phyloP scores from a whole-genome alignment of 2,113 vertebrate genomes.

The Pseudorhombus dupliciocellatus region DNA sequence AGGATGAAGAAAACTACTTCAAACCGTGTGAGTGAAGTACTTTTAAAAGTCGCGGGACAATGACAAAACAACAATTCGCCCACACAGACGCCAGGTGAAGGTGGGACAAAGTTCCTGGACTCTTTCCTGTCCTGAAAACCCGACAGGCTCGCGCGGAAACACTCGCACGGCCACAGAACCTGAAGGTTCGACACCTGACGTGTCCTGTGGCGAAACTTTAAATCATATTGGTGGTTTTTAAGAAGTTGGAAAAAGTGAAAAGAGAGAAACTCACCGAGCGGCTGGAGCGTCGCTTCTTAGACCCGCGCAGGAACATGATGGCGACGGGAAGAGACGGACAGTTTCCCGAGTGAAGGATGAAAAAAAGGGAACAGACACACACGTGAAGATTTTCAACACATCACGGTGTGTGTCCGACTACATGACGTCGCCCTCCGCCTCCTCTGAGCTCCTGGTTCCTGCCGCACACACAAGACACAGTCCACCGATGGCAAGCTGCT shows the following conservation, averaged over 20 bases:
- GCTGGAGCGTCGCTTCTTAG: constrained; percentile 81
- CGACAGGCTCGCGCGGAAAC: constrained; percentile 5
- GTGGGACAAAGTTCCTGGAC: constrained; percentile 43
- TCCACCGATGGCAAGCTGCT: constrained; percentile 31
- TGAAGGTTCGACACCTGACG: accelerated
- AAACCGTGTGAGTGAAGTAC: neutral
- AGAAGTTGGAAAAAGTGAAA: constrained; percentile 13
- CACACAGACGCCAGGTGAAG: constrained; percentile 57
- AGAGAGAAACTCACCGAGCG: constrained; percentile 76
- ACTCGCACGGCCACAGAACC: too few species aligned
- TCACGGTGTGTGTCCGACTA: constrained; percentile 20
- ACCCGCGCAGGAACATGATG: constrained; percentile 82
- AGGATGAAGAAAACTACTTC: neutral
- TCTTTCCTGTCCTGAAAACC: constrained; percentile 13
- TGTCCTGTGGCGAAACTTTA: neutral
- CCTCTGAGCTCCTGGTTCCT: neutral
- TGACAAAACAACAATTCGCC: neutral
- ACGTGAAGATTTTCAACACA: neutral
- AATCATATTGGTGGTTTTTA: neutral
- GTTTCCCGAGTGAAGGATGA: neutral
- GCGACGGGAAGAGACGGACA: constrained; percentile 19
- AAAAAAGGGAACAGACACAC: too few species aligned
- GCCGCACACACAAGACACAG: constrained; percentile 24
- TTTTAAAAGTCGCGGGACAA: neutral
- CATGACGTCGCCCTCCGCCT: constrained; percentile 39